Conservation (phyloP, 2,113 vertebrate species). For the Fulica atra region DNA sequence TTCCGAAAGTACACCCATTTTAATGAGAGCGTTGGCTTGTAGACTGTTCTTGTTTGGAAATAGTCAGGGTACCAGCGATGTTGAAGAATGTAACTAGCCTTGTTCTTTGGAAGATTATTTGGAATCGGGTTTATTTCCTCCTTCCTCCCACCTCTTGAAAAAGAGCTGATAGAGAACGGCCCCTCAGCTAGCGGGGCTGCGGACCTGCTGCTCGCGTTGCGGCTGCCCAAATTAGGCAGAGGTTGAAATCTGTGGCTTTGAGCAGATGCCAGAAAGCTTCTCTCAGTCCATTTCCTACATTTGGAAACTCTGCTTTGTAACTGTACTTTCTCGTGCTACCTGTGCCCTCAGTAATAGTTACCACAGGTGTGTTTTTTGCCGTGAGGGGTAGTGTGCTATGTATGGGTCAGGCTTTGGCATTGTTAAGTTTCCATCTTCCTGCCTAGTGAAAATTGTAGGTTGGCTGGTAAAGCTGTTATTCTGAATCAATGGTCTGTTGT, state of each 20-base stretch:
- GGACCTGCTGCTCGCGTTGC: accelerated
- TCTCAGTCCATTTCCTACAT: accelerated
- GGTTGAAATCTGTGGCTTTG: background rate
- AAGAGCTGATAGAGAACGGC: background rate
- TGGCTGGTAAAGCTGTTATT: background rate
- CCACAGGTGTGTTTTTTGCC: background rate
- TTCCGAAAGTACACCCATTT: conserved; percentile 29
- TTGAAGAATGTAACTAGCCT: background rate
- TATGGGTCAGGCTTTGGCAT: accelerated
- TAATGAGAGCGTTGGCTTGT: background rate
- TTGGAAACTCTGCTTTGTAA: background rate
- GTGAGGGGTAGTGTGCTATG: accelerated
- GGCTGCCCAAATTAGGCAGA: background rate
- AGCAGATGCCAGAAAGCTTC: background rate
- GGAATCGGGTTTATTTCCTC: background rate
- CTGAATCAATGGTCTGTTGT: background rate
- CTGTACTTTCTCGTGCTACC: background rate
- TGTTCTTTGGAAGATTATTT: background rate
- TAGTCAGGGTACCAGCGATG: background rate
- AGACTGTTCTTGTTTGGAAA: conserved; percentile 3
- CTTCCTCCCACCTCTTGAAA: background rate
- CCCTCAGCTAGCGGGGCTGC: background rate
- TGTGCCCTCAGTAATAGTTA: background rate
- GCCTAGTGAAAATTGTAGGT: background rate
- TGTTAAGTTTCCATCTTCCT: background rate